A percentile compares a stretch with the other conserved stretches of the same genome.
These are phyloP conservation scores for Crepidodera aurea DNA, from an alignment of 2,888 invertebrate species.

Conservation along the genomic window DNA sequence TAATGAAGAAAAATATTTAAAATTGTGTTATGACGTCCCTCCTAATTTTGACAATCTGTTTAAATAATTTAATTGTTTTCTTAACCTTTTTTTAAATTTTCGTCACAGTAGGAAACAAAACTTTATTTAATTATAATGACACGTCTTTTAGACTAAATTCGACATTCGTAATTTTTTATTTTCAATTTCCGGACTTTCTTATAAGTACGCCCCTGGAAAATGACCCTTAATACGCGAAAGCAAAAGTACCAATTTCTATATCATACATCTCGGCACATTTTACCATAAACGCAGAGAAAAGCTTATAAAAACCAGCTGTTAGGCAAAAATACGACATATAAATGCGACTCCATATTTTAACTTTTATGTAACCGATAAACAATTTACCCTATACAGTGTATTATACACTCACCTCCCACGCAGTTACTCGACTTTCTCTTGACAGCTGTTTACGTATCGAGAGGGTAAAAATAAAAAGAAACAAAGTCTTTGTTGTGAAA, in stretches of 20 bases:
- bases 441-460: conserved; percentile 40
- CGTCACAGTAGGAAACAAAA: too few species aligned
- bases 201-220: neutral
- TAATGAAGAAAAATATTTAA: too few species aligned
- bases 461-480: conserved; percentile 41
- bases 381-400: conserved; percentile 18
- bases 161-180: neutral
- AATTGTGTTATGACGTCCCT: too few species aligned
- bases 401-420: conserved; percentile 34
- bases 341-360: neutral
- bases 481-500: conserved; percentile 47
- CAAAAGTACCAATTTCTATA: neutral
- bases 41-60: too few species aligned
- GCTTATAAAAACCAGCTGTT: neutral
- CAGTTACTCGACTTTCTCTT: conserved; percentile 45
- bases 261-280: conserved; percentile 1
- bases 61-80: too few species aligned
- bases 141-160: too few species aligned
- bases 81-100: too few species aligned
- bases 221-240: neutral
- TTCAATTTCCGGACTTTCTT: neutral
- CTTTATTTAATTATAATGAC: too few species aligned
- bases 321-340: conserved; percentile 1
- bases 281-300: conserved; percentile 10
- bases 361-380: conserved; percentile 13